Evolutionary conservation across 2,888 invertebrate genomes (phyloP).

Genomic region (Aphrophora alni): DNA sequence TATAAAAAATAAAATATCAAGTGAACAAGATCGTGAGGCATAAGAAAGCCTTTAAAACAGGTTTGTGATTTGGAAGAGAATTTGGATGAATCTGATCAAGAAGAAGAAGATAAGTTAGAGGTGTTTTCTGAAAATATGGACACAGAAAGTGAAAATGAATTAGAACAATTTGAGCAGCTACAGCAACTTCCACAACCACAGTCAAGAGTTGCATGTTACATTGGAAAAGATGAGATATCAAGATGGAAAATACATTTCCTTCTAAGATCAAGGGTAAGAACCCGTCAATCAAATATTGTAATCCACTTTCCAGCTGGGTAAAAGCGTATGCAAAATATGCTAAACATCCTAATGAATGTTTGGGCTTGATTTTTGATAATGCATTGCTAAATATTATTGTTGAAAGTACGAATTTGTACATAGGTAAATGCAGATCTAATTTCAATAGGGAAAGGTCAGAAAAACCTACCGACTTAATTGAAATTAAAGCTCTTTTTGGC

Average conservation of each 20-base stretch:
- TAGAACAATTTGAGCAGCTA: not conserved
- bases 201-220: not conserved
- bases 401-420: not conserved
- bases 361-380: not conserved
- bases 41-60: too few species aligned
- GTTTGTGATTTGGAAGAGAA: not conserved
- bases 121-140: not conserved
- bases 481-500: not conserved
- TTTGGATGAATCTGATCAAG: not conserved
- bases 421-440: not conserved
- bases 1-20: too few species aligned
- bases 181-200: not conserved
- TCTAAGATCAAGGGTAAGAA: not conserved
- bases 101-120: not conserved
- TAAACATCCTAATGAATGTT: not conserved
- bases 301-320: not conserved
- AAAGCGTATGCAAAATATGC: not conserved
- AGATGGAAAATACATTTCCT: not conserved
- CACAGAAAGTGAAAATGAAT: not conserved
- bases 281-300: not conserved
- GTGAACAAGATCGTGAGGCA: too few species aligned
- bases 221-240: not conserved
- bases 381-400: not conserved
- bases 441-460: not conserved
- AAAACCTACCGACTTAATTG: not conserved